Evolutionary conservation across 2,113 vertebrate species (phyloP), one percentile per base, ranked within the genome.

Genomic region (Gorsachius goisagi): DNA sequence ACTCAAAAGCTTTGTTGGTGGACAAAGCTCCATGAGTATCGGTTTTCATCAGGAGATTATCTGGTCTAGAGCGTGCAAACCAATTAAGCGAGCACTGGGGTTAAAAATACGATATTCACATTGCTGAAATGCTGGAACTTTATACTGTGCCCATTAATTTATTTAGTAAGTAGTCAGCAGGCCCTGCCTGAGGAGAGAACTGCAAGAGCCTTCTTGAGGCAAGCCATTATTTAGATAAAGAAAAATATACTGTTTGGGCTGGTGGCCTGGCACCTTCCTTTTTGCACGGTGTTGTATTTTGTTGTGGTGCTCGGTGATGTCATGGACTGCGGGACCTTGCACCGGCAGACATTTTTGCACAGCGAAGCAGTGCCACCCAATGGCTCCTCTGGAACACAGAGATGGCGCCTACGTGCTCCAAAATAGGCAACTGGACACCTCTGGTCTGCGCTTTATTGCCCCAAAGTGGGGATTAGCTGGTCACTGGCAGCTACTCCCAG

Each of bases 361-460:
- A 92, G 95, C 3, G n/a, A 50, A 91, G 83, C 91, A 97, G 96
- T 96, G 91, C 96, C 97, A 96, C 96, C 97, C 89, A 83, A 95
- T 96, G 97, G 96, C 71, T 93, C 52, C 78, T 81, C 50, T 30
- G 60, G 62, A 81, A 71, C 58, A 83, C 39, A 74, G 69, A 64
- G 37, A 8, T 12, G 33, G 49, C 89, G 50, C n/a, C 66, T 59
- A 3, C 1, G 0, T 66, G 66, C 55, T 87, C 73, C 89, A 45
- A 4, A 80, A n/a, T 0, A 59, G 15, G 28, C 60, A 68, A 16
- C 35, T 44, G 37, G 30, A 6, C 56, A 53, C 35, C 60, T 84
- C 52, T 66, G 44, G 13, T 35, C 73, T 78, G 64, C 55, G 64
- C 39, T 87, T 95, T 91, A 47, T 32, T 93, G 49, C n/a, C 72